Base-by-base conservation (phyloP, 2,888 invertebrate species). In the Sarcophaga subvicina region DNA sequence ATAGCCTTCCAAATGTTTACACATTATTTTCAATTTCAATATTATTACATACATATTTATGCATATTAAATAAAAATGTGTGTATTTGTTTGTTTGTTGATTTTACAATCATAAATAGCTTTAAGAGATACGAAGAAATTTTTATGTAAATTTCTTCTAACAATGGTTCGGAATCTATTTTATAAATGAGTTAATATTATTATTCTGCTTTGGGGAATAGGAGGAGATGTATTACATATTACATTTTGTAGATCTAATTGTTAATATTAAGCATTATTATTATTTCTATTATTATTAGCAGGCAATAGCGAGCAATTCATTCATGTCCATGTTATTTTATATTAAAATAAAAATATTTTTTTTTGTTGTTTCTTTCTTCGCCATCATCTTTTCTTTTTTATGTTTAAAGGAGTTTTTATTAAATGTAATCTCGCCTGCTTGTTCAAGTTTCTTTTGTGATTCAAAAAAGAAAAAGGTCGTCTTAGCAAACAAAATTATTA, bases 211-310 rank as follows among this genome's bases (percentile, higher is more conserved):
- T 37, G 37, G 37, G 54, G 54, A 54, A 49, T 14, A 84, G 59
- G 62, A 64, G 59, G 49, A 49, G 59, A 71, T 76, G 70, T 76
- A 59, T 47, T 84, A 70, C 14, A 54, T 80, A 66, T 80, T 70
- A 69, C 17, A 63, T 71, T 67, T 70, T 78, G 73, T 72, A 83
- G 60, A 49, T 84, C 66, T 84, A 79, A 66, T 83, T 83, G 64
- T 64, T 64, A 79, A 80, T 84, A 84, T 80, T 80, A 84, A 80
- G 84, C 84, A 75, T 84, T 79, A 83, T 79, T 70, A 64, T 64
- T 75, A 63, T 73, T 66, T 59, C 54, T 75, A 83, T 78, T 72
- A 67, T 62, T 75, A 76, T 66, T 80, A 80, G 71, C 76, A 84
- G 80, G 84, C 70, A 47, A 80, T 47, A 86, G 59, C 66, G 63